Base-by-base conservation (phyloP, 2,888 invertebrate species). In the Sussaba pulchella region DNA sequence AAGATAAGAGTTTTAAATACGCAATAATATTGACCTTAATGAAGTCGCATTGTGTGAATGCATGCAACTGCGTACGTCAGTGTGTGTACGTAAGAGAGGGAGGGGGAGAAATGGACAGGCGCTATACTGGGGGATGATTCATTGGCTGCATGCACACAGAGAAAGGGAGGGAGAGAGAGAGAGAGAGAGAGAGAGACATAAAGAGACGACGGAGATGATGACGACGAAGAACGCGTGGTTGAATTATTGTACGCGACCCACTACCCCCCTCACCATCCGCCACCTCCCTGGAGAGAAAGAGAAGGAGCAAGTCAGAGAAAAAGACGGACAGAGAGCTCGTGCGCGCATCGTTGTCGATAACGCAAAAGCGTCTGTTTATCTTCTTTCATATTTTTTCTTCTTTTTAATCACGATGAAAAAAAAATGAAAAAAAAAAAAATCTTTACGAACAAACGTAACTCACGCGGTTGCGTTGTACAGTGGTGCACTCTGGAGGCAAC, bases 1-100 rank as follows among this genome's bases (percentile, higher is more conserved):
- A 14, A 45, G 66, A 80, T 80, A 80, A 71, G 24, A 71, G 64
- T 59, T 12, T 21, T 17, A 26, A 70, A 80, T 80, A 80, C 71
- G 66, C 71, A 66, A 66, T 64, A 63, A 59, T 24, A 59, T 57
- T n/a, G 70, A 80, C 66, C 52, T 67, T 71, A 75, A 75, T 75
- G 61, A 50, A 71, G 43, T 50, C 24, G 43, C 21, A 50, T 72
- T 52, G 41, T 52, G 41, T 43, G 69, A 4, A 36, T 54, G 61
- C 50, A 39, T 21, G 17, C 14, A n/a, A n/a, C n/a, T n/a, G n/a
- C n/a, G n/a, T n/a, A n/a, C n/a, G n/a, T n/a, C n/a, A n/a, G n/a
- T n/a, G n/a, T n/a, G n/a, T n/a, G n/a, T n/a, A n/a, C n/a, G n/a
- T n/a, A n/a, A n/a, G n/a, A n/a, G n/a, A n/a, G n/a, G n/a, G n/a